A percentile compares a stretch with the other conserved stretches of the same genome.
Evolutionary conservation across 1,140 invertebrate genomes (phyloP).

Genomic region (Elymnias hypermnestra): DNA sequence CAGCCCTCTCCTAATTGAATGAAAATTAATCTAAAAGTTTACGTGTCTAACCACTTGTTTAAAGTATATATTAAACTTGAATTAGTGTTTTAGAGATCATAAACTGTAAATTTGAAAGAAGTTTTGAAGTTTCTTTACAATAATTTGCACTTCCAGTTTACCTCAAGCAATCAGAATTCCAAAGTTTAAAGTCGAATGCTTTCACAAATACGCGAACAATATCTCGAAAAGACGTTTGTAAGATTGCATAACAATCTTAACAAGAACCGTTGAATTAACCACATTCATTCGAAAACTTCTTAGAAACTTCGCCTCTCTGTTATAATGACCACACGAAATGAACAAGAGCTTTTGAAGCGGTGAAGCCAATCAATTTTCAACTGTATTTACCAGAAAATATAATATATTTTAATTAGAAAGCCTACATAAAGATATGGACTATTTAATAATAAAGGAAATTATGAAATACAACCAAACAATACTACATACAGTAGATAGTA

Average conservation of each 20-base stretch:
- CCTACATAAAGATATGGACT: no score
- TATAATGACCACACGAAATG: conserved; percentile 34
- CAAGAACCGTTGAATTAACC: conserved; percentile 52
- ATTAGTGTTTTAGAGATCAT: no score
- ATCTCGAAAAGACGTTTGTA: conserved; percentile 11
- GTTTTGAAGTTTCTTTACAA: no score
- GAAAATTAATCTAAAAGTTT: no score
- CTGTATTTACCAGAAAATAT: background rate
- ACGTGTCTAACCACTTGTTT: no score
- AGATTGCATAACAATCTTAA: conserved; percentile 45
- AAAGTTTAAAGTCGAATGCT: conserved; percentile 13
- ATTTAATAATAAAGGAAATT: no score
- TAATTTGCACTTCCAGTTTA: no score
- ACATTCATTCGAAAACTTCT: conserved; percentile 53
- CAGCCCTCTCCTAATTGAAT: no score
- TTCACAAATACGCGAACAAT: conserved; percentile 12
- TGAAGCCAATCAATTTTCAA: background rate
- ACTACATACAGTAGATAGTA: no score
- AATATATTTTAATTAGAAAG: background rate
- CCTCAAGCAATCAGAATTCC: background rate
- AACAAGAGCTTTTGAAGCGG: conserved; percentile 10
- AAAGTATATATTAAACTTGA: no score
- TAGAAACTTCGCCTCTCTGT: conserved; percentile 34
- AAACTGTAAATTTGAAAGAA: no score
- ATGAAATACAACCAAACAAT: no score